These are phyloP conservation scores for Gastrophryne carolinensis DNA, from an alignment of 2,797 vertebrate species.

Conservation along the genomic window DNA sequence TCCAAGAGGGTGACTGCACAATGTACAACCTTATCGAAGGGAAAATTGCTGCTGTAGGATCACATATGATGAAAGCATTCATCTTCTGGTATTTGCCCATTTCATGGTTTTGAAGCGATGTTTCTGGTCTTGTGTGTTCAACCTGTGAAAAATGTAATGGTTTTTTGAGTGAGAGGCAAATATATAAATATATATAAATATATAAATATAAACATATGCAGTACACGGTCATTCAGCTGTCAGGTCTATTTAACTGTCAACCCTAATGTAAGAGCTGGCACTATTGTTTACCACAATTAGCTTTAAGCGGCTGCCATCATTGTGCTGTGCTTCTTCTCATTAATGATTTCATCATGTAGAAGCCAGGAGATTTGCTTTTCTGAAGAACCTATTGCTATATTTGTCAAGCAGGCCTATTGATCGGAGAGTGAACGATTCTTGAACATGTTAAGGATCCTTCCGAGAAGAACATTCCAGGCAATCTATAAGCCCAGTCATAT, in stretches of 20 bases:
- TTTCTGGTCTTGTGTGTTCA: too few relatives aligned
- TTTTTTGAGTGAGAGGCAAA: too few relatives aligned
- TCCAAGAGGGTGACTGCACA: too few relatives aligned
- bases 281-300: not conserved
- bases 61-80: too few relatives aligned
- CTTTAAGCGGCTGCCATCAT: not conserved
- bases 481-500: constrained; percentile 37
- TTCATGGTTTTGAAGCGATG: too few relatives aligned
- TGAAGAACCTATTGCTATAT: constrained; percentile 20
- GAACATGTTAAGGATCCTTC: constrained; percentile 26
- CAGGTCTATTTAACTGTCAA: too few relatives aligned
- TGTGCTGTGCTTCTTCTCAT: constrained; percentile 13
- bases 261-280: not conserved
- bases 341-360: constrained; percentile 24
- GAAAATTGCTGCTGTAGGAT: too few relatives aligned
- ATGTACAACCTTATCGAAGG: too few relatives aligned
- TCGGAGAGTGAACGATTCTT: constrained; percentile 33
- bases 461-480: constrained; percentile 43
- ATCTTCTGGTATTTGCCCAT: too few relatives aligned
- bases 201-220: not conserved
- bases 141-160: too few relatives aligned
- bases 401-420: constrained; percentile 36
- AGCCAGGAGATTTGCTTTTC: not conserved
- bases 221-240: not conserved
- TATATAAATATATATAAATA: not conserved